Evolutionary conservation across 2,113 vertebrate species (phyloP).

Genomic region (Syngnathus scovelli): DNA sequence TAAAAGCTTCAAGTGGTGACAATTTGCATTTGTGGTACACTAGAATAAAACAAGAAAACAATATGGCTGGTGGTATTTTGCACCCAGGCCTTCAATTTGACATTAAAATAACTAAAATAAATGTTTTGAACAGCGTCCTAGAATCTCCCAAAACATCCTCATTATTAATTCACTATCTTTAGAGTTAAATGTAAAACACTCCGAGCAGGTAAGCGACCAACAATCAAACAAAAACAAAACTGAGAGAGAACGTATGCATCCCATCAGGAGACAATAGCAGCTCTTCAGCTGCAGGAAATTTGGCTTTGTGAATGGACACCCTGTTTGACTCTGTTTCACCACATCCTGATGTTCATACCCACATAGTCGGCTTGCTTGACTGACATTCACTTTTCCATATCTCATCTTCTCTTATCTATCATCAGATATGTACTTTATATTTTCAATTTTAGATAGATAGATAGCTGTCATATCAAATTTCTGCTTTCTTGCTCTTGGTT

Average conservation of each 20-base stretch:
- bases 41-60: not conserved
- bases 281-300: constrained; percentile 13
- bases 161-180: constrained; percentile 2
- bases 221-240: not conserved
- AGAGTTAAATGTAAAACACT: constrained; percentile 9
- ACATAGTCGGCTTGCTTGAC: not conserved
- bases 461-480: not conserved
- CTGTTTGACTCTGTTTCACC: not conserved
- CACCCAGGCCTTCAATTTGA: not conserved
- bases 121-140: too few relatives aligned
- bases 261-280: constrained; percentile 1
- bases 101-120: not conserved
- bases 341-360: not conserved
- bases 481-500: not conserved
- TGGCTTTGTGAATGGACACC: constrained; percentile 7
- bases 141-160: not conserved
- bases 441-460: not conserved
- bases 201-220: constrained; percentile 5
- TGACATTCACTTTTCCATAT: not conserved
- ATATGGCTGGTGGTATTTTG: not conserved
- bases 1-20: not conserved
- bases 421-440: not conserved
- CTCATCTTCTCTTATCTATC: not conserved
- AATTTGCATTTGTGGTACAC: not conserved
- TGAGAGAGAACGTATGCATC: constrained; percentile 14